Evolutionary conservation across 2,113 vertebrate genomes (phyloP).

Genomic region (Cyphomyrus discorhynchus): DNA sequence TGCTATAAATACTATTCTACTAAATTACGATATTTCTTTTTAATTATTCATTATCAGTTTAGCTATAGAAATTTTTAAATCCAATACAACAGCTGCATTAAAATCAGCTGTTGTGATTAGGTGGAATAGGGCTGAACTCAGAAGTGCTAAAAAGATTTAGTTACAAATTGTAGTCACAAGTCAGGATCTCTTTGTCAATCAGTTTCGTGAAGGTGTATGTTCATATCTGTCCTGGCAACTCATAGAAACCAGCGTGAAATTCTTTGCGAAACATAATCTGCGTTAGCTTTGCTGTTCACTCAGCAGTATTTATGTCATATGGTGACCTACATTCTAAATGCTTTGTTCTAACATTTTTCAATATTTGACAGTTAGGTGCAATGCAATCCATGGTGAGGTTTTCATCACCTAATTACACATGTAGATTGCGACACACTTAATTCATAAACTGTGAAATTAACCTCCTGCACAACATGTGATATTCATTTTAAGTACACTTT

Average conservation of each 20-base stretch:
- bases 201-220: conserved; percentile 12
- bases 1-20: not conserved
- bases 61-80: not conserved
- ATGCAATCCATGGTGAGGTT: not conserved
- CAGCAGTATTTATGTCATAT: not conserved
- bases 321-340: conserved; percentile 9
- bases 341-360: not conserved
- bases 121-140: not conserved
- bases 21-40: not conserved
- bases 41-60: not conserved
- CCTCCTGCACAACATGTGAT: not conserved
- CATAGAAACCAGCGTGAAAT: conserved; percentile 4
- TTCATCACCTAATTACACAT: not conserved
- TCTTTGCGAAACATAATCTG: conserved; percentile 10
- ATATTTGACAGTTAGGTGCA: not conserved
- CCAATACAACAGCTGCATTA: not conserved
- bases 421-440: not conserved
- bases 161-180: not conserved
- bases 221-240: conserved; percentile 19
- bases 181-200: conserved; percentile 20
- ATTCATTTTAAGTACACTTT: conserved; percentile 5
- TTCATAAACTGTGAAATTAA: not conserved
- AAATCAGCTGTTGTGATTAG: not conserved
- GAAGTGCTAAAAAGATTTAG: not conserved
- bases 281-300: conserved; percentile 24